Evolutionary conservation across 1,140 invertebrate genomes (phyloP).

Genomic region (Papilio xuthus): DNA sequence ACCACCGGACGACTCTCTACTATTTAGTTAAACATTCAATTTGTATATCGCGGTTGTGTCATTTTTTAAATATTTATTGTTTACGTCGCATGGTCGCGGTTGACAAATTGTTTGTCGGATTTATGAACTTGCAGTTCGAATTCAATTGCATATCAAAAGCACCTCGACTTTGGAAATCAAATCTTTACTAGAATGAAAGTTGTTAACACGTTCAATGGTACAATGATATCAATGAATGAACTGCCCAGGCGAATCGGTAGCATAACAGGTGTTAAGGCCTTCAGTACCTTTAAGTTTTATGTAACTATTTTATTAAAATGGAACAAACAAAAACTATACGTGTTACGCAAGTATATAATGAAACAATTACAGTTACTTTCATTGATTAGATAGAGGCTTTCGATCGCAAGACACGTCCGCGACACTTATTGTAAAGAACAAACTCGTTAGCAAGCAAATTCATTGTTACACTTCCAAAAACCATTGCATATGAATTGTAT

Average conservation of each 20-base stretch:
- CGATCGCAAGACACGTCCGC: background rate
- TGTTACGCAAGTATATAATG: background rate
- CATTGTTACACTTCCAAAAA: conserved; percentile 45
- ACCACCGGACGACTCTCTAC: conserved; percentile 16
- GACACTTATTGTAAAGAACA: background rate
- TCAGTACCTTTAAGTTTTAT: background rate
- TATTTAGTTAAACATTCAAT: conserved; percentile 27
- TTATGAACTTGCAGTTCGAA: background rate
- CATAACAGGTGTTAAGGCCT: background rate
- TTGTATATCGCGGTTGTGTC: conserved; percentile 8
- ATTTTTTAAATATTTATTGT: conserved; percentile 25
- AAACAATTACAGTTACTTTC: background rate
- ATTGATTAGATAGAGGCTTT: conserved; percentile 10
- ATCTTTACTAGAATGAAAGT: background rate
- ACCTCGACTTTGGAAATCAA: background rate
- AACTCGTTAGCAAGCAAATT: conserved; percentile 19
- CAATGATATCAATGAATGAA: background rate
- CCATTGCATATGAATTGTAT: conserved; percentile 40
- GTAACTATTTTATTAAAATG: background rate
- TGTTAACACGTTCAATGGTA: background rate
- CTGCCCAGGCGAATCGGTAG: background rate
- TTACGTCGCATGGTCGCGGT: background rate
- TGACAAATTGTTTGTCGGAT: background rate
- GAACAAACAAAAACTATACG: background rate
- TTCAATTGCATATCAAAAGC: background rate